Evolutionary conservation across 1,140 invertebrate species (phyloP).

Genomic region (Harlomillsia oculata): DNA sequence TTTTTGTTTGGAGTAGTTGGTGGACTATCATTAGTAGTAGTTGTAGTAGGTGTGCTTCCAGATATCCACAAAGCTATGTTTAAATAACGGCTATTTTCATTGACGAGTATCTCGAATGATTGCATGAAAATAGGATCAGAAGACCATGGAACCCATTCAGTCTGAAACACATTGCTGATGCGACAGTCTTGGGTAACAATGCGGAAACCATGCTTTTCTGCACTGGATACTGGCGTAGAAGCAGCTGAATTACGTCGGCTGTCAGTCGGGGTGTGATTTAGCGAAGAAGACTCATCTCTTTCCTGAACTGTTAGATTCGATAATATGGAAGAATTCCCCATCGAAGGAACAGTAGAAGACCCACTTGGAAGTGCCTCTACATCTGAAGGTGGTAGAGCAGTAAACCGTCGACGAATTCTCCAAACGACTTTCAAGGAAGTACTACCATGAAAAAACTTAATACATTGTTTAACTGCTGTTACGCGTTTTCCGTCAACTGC

Average conservation of each 20-base stretch:
- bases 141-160: constrained; percentile 36
- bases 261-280: neutral
- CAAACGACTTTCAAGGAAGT: constrained; percentile 32
- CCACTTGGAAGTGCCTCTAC: neutral
- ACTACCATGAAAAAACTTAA: constrained; percentile 30
- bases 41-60: too few relatives aligned
- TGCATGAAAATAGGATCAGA: constrained; percentile 63
- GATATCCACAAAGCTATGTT: constrained; percentile 70
- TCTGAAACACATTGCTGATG: neutral
- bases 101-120: constrained; percentile 58
- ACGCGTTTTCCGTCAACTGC: constrained; percentile 70
- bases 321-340: too few relatives aligned
- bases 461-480: constrained; percentile 38
- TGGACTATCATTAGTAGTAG: constrained; percentile 27
- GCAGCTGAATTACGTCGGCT: constrained; percentile 10
- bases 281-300: too few relatives aligned
- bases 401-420: constrained; percentile 13
- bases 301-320: too few relatives aligned
- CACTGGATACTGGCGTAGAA: neutral
- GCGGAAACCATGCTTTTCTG: constrained; percentile 3
- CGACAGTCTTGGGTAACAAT: neutral
- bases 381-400: neutral
- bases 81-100: constrained; percentile 61
- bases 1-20: constrained; percentile 30
- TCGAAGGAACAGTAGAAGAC: neutral